These are phyloP conservation scores for Orchesella flavescens DNA, from an alignment of 2,888 invertebrate species.

Conservation along the genomic window DNA sequence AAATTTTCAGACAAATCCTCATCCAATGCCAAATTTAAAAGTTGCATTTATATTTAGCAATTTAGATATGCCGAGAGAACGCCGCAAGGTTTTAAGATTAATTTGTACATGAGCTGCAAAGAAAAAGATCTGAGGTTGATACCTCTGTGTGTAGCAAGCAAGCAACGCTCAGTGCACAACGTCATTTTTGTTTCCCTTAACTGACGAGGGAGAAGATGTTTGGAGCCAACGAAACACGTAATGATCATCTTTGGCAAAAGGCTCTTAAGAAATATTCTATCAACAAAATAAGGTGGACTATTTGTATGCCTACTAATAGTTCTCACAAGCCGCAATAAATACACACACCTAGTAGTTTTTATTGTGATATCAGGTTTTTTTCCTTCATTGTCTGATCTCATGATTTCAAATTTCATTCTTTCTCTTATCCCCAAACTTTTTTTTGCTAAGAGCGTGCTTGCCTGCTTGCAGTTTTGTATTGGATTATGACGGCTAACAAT, in stretches of 20 bases:
- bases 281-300: background rate
- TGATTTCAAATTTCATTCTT: background rate
- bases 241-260: background rate
- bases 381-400: background rate
- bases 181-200: background rate
- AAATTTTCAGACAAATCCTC: background rate
- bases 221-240: conserved; percentile 9
- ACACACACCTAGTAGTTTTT: background rate
- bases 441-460: background rate
- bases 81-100: background rate
- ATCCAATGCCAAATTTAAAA: background rate
- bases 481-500: background rate
- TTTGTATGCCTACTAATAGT: conserved; percentile 2
- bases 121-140: background rate
- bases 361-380: background rate
- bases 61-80: no score
- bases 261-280: background rate
- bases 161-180: background rate
- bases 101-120: background rate
- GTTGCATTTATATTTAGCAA: background rate
- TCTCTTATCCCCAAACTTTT: background rate
- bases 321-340: background rate
- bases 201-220: background rate
- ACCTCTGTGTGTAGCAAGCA: background rate
- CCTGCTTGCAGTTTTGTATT: background rate